Evolutionary conservation across 2,797 vertebrate species (phyloP).

Genomic region (Uromys caudimaculatus): DNA sequence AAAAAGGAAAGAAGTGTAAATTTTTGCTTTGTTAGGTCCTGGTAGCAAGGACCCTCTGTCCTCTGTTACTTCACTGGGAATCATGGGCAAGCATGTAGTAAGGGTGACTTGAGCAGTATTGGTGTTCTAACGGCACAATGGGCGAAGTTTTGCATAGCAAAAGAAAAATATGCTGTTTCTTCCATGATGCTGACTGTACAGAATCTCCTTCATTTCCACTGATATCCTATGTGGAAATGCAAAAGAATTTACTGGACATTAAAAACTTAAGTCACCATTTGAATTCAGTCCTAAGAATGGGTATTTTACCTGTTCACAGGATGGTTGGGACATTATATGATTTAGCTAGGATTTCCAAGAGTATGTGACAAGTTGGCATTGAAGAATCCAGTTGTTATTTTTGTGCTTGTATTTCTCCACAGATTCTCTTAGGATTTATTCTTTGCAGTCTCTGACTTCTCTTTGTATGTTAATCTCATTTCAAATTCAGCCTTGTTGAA

Average conservation of each 20-base stretch:
- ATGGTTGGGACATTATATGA: not conserved
- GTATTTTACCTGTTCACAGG: not conserved
- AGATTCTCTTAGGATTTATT: not conserved
- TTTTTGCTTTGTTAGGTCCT: not conserved
- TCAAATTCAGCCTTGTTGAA: constrained; percentile 5
- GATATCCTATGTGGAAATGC: not conserved
- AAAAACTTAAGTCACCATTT: not conserved
- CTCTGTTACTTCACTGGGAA: not conserved
- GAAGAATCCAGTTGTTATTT: not conserved
- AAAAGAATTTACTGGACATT: not conserved
- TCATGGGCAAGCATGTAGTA: too few relatives aligned
- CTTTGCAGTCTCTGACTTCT: not conserved
- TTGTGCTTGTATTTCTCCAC: not conserved
- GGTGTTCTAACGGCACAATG: not conserved
- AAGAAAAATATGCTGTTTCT: not conserved
- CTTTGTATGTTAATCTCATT: constrained; percentile 39
- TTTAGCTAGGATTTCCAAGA: not conserved
- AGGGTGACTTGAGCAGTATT: not conserved
- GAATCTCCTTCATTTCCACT: not conserved
- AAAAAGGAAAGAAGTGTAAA: not conserved
- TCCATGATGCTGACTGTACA: not conserved
- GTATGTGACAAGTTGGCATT: not conserved
- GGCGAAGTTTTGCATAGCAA: not conserved
- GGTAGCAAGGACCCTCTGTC: not conserved
- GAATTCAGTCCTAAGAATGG: not conserved